Evolutionary conservation across 1,140 invertebrate species (phyloP).

Genomic region (Drosophila dunni): DNA sequence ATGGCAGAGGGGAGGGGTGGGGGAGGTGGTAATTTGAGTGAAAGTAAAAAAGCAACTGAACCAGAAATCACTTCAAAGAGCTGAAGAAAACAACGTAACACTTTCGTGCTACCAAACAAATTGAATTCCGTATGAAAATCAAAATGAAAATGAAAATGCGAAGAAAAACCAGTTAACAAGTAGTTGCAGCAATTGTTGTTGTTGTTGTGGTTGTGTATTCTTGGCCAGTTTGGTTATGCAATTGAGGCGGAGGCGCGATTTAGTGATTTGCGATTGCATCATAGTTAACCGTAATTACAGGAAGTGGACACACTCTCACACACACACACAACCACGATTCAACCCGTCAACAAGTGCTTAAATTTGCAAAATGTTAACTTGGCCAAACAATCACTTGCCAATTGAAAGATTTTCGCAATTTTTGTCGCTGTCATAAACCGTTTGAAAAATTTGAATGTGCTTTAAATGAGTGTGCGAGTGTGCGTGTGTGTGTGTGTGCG

Average conservation of each 20-base stretch:
- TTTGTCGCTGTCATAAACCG: conserved; percentile 34
- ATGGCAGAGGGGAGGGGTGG: background rate
- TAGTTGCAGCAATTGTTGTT: conserved; percentile 10
- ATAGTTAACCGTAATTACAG: conserved; percentile 70
- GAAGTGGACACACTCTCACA: conserved; percentile 47
- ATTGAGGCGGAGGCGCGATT: conserved; percentile 25
- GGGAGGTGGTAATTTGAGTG: conserved; percentile 46
- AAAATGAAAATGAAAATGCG: conserved; percentile 38
- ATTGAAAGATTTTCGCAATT: conserved; percentile 45
- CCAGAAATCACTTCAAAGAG: conserved; percentile 11
- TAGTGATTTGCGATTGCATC: conserved; percentile 62
- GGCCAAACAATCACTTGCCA: conserved; percentile 25
- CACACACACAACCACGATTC: conserved; percentile 18
- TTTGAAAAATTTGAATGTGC: conserved; percentile 30
- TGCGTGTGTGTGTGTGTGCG: background rate
- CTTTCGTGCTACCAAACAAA: conserved; percentile 39
- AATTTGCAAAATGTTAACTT: conserved; percentile 21
- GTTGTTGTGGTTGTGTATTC: conserved; percentile 59
- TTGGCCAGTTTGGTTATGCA: conserved; percentile 79
- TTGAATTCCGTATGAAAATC: conserved; percentile 44
- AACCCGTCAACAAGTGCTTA: conserved; percentile 3
- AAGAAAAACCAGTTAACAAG: conserved; percentile 65
- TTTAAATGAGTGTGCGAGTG: background rate
- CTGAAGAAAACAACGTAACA: conserved; percentile 31
- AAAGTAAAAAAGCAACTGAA: conserved; percentile 63